These are phyloP conservation scores for Myanophis thanlyinensis DNA, from an alignment of 2,113 vertebrate species.

Conservation along the genomic window DNA sequence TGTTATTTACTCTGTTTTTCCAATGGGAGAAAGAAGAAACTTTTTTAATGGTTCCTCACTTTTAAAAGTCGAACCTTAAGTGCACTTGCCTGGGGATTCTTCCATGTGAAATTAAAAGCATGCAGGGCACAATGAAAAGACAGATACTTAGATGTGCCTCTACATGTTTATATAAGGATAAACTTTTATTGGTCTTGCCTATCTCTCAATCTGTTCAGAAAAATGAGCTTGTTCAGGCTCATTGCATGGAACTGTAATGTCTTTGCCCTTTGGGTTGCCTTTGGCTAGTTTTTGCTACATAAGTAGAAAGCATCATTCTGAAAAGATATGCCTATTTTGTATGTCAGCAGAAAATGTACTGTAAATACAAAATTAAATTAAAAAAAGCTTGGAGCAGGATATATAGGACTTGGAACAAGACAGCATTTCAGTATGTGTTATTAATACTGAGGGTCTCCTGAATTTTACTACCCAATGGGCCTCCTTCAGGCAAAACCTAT, in stretches of 20 bases:
- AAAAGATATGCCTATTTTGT: not conserved
- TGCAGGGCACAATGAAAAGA: not conserved
- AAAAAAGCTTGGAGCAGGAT: not conserved
- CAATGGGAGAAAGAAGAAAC: not conserved
- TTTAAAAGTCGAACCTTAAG: not conserved
- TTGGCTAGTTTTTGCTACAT: not conserved
- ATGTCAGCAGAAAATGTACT: not conserved
- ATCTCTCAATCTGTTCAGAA: not conserved
- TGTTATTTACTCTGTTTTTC: not conserved
- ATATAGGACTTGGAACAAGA: not conserved
- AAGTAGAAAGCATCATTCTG: not conserved
- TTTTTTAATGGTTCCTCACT: not conserved
- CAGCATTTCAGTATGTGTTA: not conserved
- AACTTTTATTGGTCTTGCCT: not conserved
- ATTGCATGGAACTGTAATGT: not conserved
- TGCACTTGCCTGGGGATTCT: not conserved
- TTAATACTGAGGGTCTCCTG: not conserved
- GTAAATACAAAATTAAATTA: not conserved
- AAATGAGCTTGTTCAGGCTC: not conserved
- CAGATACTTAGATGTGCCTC: not conserved
- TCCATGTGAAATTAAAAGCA: not conserved
- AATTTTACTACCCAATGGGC: not conserved
- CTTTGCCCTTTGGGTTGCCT: slow-evolving; percentile 5
- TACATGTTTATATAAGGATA: not conserved
- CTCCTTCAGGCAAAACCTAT: not conserved